phyloP scores from a whole-genome alignment of 1,140 invertebrate genomes.

The Dinothrombium tinctorium region DNA sequence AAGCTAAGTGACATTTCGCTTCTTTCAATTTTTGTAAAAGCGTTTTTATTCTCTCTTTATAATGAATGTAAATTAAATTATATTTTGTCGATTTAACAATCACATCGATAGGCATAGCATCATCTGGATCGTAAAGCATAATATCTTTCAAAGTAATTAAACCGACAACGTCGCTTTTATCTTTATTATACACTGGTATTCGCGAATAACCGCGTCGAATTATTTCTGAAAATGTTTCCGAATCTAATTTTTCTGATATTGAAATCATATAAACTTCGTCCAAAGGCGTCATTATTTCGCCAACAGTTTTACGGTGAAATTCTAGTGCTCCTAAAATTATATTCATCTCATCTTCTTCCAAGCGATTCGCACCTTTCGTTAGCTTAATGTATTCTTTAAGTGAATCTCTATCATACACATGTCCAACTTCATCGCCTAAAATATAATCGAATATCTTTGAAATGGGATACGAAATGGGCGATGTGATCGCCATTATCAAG shows the following conservation, averaged over 20 bases:
- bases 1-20: slow-evolving; percentile 52
- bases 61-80: slow-evolving; percentile 77
- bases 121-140: slow-evolving; percentile 88
- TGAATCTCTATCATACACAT: slow-evolving; percentile 83
- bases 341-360: slow-evolving; percentile 59
- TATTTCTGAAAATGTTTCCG: slow-evolving; percentile 90
- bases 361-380: slow-evolving; percentile 32
- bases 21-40: slow-evolving; percentile 96
- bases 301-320: slow-evolving; percentile 66
- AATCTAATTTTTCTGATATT: slow-evolving; percentile 61
- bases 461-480: slow-evolving; percentile 76
- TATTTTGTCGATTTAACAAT: slow-evolving; percentile 92
- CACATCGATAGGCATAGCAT: slow-evolving; percentile 74
- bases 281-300: slow-evolving; percentile 79
- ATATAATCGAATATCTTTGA: slow-evolving; percentile 53
- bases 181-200: slow-evolving; percentile 70
- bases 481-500: slow-evolving; percentile 80
- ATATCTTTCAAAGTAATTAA: slow-evolving; percentile 91
- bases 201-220: slow-evolving; percentile 54
- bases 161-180: slow-evolving; percentile 68
- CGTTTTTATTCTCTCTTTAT: slow-evolving; percentile 74
- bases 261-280: slow-evolving; percentile 89
- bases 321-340: slow-evolving; percentile 48
- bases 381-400: slow-evolving; percentile 64
- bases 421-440: slow-evolving; percentile 73